Evolutionary conservation across 1,140 invertebrate species (phyloP), one percentile per base, ranked within the genome.

Genomic region (Probaryconus sp.): DNA sequence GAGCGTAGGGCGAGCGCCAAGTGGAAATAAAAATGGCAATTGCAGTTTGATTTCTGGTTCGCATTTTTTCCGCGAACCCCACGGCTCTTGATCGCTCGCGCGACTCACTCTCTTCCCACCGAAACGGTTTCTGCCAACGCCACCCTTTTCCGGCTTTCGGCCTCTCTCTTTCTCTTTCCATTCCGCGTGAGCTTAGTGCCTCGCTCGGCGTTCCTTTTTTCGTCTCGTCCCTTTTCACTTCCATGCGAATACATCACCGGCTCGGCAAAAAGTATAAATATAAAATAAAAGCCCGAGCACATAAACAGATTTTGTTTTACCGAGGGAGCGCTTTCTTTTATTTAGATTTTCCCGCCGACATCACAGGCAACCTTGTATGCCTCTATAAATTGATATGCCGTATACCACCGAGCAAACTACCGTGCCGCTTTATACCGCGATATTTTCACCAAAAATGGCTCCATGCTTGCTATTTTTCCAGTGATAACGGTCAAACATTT

Each of bases 11-110:
- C 5, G 61, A 69, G 47, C 43, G 70, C 55, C 65, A 53, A 63
- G 72, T 74, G 78, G 79, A 81, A 85, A 83, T 85, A 85, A 85
- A 87, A 87, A 85, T 85, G 79, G 81, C 80, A 84, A 86, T 86
- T 81, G 84, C 79, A 81, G 77, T 81, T 85, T 82, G 81, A 86
- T 85, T 82, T 78, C 77, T 76, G 53, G 63, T 56, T 70, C 58
- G 45, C 68, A 63, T 56, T 69, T 61, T 69, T 73, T 64, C 45
- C 47, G 51, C 50, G 50, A 79, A 64, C 63, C 70, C 50, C 50
- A 63, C 35, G 51, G 61, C 42, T 63, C 60, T 76, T 76, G 67
- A 72, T 67, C 60, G 55, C 65, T 51, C 61, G 67, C 64, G 56
- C 47, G 56, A 68, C 42, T 61, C 53, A 38, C 28, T 61, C 45